Evolutionary conservation across 2,888 invertebrate species (phyloP).

Genomic region (Drosophila gaucha): DNA sequence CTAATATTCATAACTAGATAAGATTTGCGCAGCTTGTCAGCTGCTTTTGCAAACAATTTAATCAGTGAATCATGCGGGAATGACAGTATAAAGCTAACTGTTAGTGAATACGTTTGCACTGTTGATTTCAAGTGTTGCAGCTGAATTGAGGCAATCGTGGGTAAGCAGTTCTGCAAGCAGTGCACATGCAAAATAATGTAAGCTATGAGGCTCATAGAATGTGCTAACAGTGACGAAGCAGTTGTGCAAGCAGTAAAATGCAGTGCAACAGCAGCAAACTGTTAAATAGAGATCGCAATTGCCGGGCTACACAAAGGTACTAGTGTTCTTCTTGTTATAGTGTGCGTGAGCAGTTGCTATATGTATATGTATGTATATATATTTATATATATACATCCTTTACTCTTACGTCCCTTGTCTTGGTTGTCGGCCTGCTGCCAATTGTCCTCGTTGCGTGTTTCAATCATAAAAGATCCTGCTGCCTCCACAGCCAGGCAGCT

Average conservation of each 20-base stretch:
- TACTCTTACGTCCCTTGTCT: slow-evolving; percentile 14
- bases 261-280: not conserved
- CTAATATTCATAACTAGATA: not conserved
- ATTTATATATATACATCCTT: not conserved
- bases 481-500: slow-evolving; percentile 42
- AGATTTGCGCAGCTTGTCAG: not conserved
- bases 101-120: slow-evolving; percentile 1
- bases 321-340: too few species aligned
- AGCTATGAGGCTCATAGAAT: too few species aligned
- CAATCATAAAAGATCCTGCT: slow-evolving; percentile 37
- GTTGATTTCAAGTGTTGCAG: slow-evolving; percentile 6
- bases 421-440: slow-evolving; percentile 31
- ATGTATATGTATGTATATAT: not conserved
- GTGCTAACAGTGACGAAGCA: not conserved
- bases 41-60: not conserved
- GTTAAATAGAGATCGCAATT: too few species aligned
- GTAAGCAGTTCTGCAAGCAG: slow-evolving; percentile 39
- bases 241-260: not conserved
- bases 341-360: too few species aligned
- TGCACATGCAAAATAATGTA: not conserved
- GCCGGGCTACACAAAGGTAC: not conserved
- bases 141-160: slow-evolving; percentile 5
- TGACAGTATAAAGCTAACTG: not conserved
- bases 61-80: slow-evolving; percentile 8
- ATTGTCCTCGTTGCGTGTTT: slow-evolving; percentile 8